Evolutionary conservation across 2,888 invertebrate genomes (phyloP), one percentile per base, ranked within the genome.

Genomic region (Cecidostiba fungosa): DNA sequence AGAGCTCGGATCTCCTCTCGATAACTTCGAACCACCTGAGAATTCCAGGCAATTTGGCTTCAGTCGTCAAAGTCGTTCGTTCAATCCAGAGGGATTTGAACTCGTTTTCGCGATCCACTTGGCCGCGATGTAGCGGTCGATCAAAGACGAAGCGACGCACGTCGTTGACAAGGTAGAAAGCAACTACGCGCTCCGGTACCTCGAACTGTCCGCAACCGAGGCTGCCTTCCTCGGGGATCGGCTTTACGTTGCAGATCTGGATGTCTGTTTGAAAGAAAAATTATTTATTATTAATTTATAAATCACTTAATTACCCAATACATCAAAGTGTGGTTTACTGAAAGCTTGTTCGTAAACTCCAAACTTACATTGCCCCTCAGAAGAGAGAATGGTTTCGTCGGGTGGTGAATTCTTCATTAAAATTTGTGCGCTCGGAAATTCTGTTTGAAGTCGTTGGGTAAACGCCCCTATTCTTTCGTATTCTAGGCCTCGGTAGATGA

Each of bases 31-130:
- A 98, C 98, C 98, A 99, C 73, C 98, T 95, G 50, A 99, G 94
- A 88, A 99, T 98, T 0, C 98, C 98, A 0, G 99, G 99, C 66
- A 99, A 94, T 0, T 97, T 95, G 73, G 96, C 96, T 87, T 97
- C 96, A 4, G 97, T 98, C 84, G 96, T 96, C 88, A 99, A 93
- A 0, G 96, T 97, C 10, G 98, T 98, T 77, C 98, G 95, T 93
- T 99, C 99, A 89, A 99, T 97, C 98, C 99, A 99, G 87, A 99
- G 94, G 81, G 97, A 98, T 95, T 98, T 98, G 91, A 98, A 98
- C 94, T 99, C 99, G 92, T 99, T 99, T 88, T 98, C 98, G 92
- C 97, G 97, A 91, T 98, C 98, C 8, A 98, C 96, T 74, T 97
- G 96, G 19, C 98, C 98, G 91, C 98, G 97, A 91, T 98, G 98